phyloP scores from a whole-genome alignment of 2,888 invertebrate genomes.

The Drosophila longiperda region DNA sequence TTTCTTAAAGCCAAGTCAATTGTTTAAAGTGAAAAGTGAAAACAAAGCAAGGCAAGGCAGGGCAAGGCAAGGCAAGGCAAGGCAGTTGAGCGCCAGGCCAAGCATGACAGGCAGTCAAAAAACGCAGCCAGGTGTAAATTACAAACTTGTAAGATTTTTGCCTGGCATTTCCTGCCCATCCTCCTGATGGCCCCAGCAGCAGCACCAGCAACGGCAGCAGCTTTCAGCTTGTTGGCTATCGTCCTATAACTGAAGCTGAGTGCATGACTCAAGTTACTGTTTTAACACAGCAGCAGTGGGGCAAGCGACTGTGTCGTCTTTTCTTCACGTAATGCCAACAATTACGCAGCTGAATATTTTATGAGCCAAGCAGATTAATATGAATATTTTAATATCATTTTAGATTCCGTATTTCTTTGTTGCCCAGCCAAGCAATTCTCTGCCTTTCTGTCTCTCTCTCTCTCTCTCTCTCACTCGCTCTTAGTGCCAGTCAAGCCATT shows the following conservation, averaged over 20 bases:
- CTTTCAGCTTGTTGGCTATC: slow-evolving; percentile 39
- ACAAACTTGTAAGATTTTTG: slow-evolving; percentile 72
- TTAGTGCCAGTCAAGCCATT: not conserved
- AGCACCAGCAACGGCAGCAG: slow-evolving; percentile 25
- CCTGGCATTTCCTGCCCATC: slow-evolving; percentile 64
- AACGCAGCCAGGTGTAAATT: slow-evolving; percentile 77
- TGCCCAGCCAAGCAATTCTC: slow-evolving; percentile 7
- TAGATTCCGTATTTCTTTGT: slow-evolving; percentile 72
- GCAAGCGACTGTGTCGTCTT: not conserved
- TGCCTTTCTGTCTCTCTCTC: not conserved
- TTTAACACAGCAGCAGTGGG: slow-evolving; percentile 7
- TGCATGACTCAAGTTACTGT: slow-evolving; percentile 22
- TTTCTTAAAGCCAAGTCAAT: slow-evolving; percentile 21
- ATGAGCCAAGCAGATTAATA: slow-evolving; percentile 81
- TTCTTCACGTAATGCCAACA: slow-evolving; percentile 73
- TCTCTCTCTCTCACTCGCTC: not conserved
- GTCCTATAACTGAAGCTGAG: slow-evolving; percentile 38
- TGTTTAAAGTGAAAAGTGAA: slow-evolving; percentile 22
- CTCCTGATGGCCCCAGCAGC: not conserved
- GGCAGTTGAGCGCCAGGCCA: slow-evolving; percentile 17
- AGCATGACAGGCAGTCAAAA: slow-evolving; percentile 38
- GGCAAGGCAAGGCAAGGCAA: not conserved
- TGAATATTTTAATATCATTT: slow-evolving; percentile 83
- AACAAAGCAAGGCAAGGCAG: not conserved
- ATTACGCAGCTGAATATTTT: slow-evolving; percentile 81